Evolutionary conservation across 2,888 invertebrate species (phyloP).

Genomic region (Stramonita haemastoma): DNA sequence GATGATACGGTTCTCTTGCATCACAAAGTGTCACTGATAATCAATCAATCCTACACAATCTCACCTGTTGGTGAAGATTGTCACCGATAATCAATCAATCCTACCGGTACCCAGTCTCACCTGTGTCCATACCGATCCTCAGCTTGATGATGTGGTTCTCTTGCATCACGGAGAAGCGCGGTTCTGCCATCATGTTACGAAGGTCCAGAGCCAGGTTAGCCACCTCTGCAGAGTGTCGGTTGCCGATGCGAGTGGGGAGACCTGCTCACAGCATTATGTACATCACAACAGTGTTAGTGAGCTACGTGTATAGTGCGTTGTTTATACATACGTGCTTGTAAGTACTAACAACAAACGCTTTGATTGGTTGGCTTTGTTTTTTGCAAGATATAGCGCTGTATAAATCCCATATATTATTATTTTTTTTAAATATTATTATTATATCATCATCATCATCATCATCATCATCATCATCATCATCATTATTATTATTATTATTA

Average conservation of each 20-base stretch:
- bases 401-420: too few relatives aligned
- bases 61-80: not conserved
- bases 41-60: too few relatives aligned
- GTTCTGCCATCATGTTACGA: slow-evolving; percentile 52
- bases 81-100: not conserved
- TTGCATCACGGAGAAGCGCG: slow-evolving; percentile 50
- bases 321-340: too few relatives aligned
- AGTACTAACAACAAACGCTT: too few relatives aligned
- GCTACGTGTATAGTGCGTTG: too few relatives aligned
- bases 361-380: too few relatives aligned
- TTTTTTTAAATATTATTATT: too few relatives aligned
- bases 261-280: slow-evolving; percentile 56
- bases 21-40: too few relatives aligned
- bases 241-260: slow-evolving; percentile 60
- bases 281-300: too few relatives aligned
- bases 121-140: slow-evolving; percentile 53
- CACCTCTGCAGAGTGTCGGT: slow-evolving; percentile 62
- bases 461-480: not conserved
- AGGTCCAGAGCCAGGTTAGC: slow-evolving; percentile 61
- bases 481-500: not conserved
- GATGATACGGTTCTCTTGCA: slow-evolving; percentile 51
- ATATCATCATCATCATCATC: not conserved
- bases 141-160: slow-evolving; percentile 56
- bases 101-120: not conserved
- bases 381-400: too few relatives aligned